These are phyloP conservation scores for Ascidia mentula DNA, from an alignment of 23 tunicate species.

Conservation along the genomic window DNA sequence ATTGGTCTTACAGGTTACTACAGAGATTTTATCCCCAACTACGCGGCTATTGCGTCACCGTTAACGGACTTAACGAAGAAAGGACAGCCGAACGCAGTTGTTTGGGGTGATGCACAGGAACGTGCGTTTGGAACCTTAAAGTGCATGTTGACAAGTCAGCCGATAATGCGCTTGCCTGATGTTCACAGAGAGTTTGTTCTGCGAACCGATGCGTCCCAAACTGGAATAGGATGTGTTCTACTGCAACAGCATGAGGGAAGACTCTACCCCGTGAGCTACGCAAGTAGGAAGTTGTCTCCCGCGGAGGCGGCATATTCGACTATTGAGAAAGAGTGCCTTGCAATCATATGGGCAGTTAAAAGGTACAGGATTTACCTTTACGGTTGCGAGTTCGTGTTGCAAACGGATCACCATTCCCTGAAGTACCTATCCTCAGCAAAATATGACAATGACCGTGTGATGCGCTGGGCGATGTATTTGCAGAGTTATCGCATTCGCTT, in stretches of 20 bases:
- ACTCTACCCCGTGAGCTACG: conserved; percentile 25
- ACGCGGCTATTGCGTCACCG: neutral
- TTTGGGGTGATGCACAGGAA: neutral
- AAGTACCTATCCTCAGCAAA: neutral
- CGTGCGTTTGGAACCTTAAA: neutral
- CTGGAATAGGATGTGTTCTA: conserved; percentile 13
- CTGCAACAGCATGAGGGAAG: conserved; percentile 12
- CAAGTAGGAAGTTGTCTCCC: conserved; percentile 10
- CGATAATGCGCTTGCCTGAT: conserved; percentile 6
- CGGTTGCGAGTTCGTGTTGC: neutral
- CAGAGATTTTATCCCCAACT: conserved; percentile 7
- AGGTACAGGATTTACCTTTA: conserved; percentile 13
- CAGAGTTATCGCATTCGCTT: too few relatives aligned
- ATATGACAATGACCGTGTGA: neutral
- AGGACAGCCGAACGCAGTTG: conserved; percentile 14
- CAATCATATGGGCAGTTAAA: conserved; percentile 21
- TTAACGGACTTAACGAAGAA: conserved; percentile 14
- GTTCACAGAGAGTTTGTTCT: neutral
- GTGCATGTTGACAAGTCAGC: neutral
- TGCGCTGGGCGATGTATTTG: conserved; percentile 19
- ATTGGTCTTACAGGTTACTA: too few relatives aligned
- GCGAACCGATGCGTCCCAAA: neutral
- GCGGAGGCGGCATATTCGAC: conserved; percentile 17
- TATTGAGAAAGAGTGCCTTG: conserved; percentile 21
- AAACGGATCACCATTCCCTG: conserved; percentile 15